Evolutionary conservation across 2,113 vertebrate genomes (phyloP).

Genomic region (Chaenogobius annularis): DNA sequence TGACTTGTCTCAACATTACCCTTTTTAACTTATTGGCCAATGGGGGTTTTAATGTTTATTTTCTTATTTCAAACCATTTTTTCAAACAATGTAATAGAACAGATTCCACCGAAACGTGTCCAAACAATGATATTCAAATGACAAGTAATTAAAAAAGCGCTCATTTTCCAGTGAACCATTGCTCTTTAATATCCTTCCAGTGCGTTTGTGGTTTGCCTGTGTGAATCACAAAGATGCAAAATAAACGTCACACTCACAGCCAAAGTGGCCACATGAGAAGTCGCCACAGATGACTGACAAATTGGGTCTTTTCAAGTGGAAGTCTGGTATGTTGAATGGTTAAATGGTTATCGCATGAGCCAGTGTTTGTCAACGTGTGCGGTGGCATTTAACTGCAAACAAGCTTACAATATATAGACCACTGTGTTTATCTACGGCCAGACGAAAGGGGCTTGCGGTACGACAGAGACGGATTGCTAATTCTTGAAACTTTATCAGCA

Average conservation of each 20-base stretch:
- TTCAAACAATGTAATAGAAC: too few species aligned
- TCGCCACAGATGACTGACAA: conserved; percentile 34
- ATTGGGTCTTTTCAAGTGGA: conserved; percentile 23
- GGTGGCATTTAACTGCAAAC: conserved; percentile 29
- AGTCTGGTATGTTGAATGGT: conserved; percentile 14
- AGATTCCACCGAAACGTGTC: too few species aligned
- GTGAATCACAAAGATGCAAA: conserved; percentile 33
- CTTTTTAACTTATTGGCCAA: too few species aligned
- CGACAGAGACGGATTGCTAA: conserved; percentile 59
- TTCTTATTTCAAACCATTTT: too few species aligned
- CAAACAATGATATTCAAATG: too few species aligned
- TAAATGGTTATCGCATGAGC: conserved; percentile 10
- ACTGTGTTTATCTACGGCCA: conserved; percentile 64
- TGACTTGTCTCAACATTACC: too few species aligned
- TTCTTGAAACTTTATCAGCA: conserved; percentile 42
- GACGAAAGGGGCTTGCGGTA: conserved; percentile 54
- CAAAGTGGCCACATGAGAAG: conserved; percentile 34
- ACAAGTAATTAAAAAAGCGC: too few species aligned
- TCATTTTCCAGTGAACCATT: not conserved
- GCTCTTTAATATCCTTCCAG: not conserved
- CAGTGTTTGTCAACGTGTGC: conserved; percentile 3
- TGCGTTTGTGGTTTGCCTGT: conserved; percentile 26
- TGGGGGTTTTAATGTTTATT: too few species aligned
- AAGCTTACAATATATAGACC: conserved; percentile 18
- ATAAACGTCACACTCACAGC: conserved; percentile 33